Base-by-base conservation (phyloP, 2,888 invertebrate species). In the Actias luna region DNA sequence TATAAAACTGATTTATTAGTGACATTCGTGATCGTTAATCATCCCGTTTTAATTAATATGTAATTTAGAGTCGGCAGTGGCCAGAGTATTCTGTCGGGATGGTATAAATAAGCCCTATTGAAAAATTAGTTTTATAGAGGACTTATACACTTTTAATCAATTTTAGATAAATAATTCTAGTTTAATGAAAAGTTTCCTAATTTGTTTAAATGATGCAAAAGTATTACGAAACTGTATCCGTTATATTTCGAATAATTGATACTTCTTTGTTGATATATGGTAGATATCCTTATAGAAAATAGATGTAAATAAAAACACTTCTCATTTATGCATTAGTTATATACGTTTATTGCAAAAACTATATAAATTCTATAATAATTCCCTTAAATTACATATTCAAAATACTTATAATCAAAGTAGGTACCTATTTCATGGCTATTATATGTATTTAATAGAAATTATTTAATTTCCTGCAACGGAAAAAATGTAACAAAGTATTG, bases 11-110 rank as follows among this genome's bases (percentile, higher is more conserved):
- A 52, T 52, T 52, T 52, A 52, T 52, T 52, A 22, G 25, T 8
- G 50, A 52, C 50, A 52, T 42, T 16, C 25, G 5, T 25, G 27
- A 52, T 52, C 22, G 50, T 52, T 52, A 52, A 52, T 52, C 25
- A 52, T 12, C 8, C 50, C 3, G 50, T 10, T 52, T 52, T 52
- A 52, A 52, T 42, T 42, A 42, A 42, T 42, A 18, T 18, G 42
- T n/a, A n/a, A n/a, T 42, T 42, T 42, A 42, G n/a, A 42, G 42
- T 5, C 7, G 14, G n/a, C n/a, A n/a, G 16, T 39, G 39, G 42
- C n/a, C n/a, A 18, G 42, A 18, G 18, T 42, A 42, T n/a, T 42
- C 18, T 7, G 18, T n/a, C 1, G 18, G 42, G 16, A 18, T 42
- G 8, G 5, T 18, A 7, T 0, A 42, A 42, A 7, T n/a, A 42